Base-by-base conservation (phyloP, 2,113 vertebrate genomes). In the Serranochromis macrocephalus region DNA sequence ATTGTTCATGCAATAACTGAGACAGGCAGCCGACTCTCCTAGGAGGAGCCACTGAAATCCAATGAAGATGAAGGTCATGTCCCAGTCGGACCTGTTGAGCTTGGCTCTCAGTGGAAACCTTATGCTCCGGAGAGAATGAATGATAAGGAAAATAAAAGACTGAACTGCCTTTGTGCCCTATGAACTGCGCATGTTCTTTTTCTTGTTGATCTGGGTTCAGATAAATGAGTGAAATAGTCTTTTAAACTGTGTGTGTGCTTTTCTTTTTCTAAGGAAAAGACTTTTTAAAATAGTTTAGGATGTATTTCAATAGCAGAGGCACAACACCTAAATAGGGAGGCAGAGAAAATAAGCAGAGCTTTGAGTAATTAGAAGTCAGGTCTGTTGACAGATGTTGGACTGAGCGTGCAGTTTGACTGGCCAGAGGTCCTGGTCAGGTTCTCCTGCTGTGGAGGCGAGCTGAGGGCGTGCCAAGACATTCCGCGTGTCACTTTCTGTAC, bases 381-480 rank as follows among this genome's bases (percentile, higher is more conserved):
- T 80, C 80, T 7, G n/a, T 66, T 75, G 80, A 90, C 58, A 49
- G 84, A 87, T 24, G 9, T 82, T 83, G 84, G 83, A 79, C 51
- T 2, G 33, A 82, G 84, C 63, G 26, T 61, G 71, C 38, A 42
- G 81, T 83, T 85, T 85, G 88, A 94, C 89, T 75, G 38, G 80
- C 58, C 82, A 82, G 55, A 90, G 82, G 89, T 93, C 80, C 54
- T 26, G 85, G 81, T 90, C 83, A 12, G 83, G 80, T 93, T 85
- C 73, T 58, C 92, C 94, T 10, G 86, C 94, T 95, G 93, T 85
- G 91, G 86, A 84, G 85, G 13, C 26, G 82, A 90, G 80, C 87
- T 94, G 94, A 92, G 88, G 90, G 94, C 45, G 93, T 92, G 95
- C 95, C 95, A 94, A 91, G 91, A 95, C 94, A 96, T 96, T 96